Evolutionary conservation across 64 coral and sea anemone species (phyloP).

Genomic region (Catalaphyllia jardinei): DNA sequence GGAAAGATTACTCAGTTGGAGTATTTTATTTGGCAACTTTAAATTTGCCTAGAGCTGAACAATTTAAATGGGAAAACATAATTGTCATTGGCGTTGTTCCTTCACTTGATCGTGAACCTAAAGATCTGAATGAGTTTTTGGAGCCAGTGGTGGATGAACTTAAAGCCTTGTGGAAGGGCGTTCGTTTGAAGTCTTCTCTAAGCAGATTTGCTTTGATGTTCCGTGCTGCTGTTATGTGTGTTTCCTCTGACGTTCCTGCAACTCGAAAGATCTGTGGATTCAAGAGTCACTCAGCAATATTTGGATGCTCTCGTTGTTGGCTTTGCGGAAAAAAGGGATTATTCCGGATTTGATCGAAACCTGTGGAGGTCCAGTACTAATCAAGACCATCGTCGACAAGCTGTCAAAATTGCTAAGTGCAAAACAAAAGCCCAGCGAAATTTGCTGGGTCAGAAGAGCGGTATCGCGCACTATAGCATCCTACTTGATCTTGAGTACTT

Average conservation of each 20-base stretch:
- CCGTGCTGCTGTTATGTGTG: constrained; percentile 39
- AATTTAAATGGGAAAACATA: constrained; percentile 44
- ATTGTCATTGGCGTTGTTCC: constrained; percentile 33
- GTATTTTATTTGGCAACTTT: constrained; percentile 48
- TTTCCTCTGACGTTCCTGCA: constrained; percentile 60
- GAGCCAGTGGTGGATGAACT: constrained; percentile 61
- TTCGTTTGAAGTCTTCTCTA: background rate
- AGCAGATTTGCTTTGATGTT: constrained; percentile 5
- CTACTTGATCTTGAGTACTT: constrained; percentile 58
- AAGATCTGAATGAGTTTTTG: constrained; percentile 54
- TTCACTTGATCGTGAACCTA: constrained; percentile 45
- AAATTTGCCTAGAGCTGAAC: constrained; percentile 37
- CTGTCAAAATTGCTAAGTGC: background rate
- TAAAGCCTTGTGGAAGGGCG: constrained; percentile 58
- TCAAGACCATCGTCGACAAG: constrained; percentile 31
- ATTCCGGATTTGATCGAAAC: constrained; percentile 58
- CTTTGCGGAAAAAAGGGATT: constrained; percentile 59
- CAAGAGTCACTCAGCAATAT: constrained; percentile 30
- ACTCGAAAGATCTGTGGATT: constrained; percentile 73
- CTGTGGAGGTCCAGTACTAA: constrained; percentile 26
- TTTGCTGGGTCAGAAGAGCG: constrained; percentile 11
- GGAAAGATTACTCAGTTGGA: constrained; percentile 52
- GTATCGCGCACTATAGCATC: background rate
- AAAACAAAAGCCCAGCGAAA: constrained; percentile 8
- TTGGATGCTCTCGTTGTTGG: constrained; percentile 55